Conservation (phyloP, 1,140 invertebrate genomes). For the Cyphomyrmex costatus region DNA sequence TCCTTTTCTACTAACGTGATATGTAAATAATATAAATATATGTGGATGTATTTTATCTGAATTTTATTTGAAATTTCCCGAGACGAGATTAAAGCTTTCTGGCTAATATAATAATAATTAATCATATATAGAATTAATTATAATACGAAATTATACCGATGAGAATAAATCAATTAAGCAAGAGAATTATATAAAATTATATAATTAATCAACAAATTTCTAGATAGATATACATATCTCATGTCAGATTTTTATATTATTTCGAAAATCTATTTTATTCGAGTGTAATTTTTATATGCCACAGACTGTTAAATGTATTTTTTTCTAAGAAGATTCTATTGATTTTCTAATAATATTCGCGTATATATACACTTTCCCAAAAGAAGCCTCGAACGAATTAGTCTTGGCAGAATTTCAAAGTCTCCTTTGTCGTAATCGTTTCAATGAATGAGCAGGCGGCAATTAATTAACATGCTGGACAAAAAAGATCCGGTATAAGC, state of each 20-base stretch:
- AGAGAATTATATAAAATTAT: neutral
- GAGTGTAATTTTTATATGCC: neutral
- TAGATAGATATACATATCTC: neutral
- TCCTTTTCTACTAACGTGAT: neutral
- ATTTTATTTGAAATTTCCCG: neutral
- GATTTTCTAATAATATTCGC: constrained; percentile 15
- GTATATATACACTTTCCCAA: neutral
- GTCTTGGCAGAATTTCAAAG: constrained; percentile 41
- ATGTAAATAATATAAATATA: neutral
- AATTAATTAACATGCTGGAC: constrained; percentile 35
- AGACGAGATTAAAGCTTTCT: neutral
- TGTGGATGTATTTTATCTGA: neutral
- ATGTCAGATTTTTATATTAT: neutral
- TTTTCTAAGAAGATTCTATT: constrained; percentile 22
- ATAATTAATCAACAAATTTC: neutral
- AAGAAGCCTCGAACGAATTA: neutral
- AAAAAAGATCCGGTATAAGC: constrained; percentile 9
- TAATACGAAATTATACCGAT: no score
- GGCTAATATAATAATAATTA: neutral
- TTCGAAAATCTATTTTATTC: constrained; percentile 2
- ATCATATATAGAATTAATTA: no score
- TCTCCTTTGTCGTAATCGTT: constrained; percentile 1
- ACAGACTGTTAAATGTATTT: neutral
- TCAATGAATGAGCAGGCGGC: neutral
- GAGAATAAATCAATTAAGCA: no score